These are phyloP conservation scores for Clarias gariepinus DNA, from an alignment of 2,113 vertebrate species.

Conservation along the genomic window DNA sequence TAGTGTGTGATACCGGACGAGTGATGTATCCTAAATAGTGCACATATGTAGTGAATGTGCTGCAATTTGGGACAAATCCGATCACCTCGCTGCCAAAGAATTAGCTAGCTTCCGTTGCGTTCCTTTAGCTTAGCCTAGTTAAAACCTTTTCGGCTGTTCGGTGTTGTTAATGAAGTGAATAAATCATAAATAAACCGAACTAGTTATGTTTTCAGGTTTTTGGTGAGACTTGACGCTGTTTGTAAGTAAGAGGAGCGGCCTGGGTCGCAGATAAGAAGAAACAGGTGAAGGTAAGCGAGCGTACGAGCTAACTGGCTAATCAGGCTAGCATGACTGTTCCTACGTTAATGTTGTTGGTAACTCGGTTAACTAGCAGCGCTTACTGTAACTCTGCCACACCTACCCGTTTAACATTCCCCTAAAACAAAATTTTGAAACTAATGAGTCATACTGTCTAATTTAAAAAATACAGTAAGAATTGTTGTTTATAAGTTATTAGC, in stretches of 20 bases:
- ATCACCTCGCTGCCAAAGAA: no score
- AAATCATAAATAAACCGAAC: background rate
- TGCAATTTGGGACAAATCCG: background rate
- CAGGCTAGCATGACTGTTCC: background rate
- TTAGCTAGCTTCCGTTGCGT: background rate
- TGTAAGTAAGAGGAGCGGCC: background rate
- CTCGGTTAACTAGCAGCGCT: background rate
- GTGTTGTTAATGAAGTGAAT: background rate
- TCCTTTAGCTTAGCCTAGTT: background rate
- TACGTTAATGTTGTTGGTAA: background rate
- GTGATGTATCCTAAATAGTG: background rate
- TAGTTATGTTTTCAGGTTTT: no score
- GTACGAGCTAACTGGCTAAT: background rate
- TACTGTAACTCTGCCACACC: background rate
- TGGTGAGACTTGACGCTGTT: no score
- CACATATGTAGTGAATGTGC: background rate
- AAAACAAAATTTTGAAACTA: background rate
- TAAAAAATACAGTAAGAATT: background rate
- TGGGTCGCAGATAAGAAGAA: background rate
- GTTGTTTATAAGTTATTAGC: background rate
- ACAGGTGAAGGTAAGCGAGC: background rate
- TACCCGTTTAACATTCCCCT: background rate
- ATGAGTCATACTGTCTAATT: background rate
- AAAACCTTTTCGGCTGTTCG: background rate
- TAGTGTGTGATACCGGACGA: background rate